These are phyloP conservation scores for Tridacna gigas DNA, from an alignment of 2,888 invertebrate species.

Conservation along the genomic window DNA sequence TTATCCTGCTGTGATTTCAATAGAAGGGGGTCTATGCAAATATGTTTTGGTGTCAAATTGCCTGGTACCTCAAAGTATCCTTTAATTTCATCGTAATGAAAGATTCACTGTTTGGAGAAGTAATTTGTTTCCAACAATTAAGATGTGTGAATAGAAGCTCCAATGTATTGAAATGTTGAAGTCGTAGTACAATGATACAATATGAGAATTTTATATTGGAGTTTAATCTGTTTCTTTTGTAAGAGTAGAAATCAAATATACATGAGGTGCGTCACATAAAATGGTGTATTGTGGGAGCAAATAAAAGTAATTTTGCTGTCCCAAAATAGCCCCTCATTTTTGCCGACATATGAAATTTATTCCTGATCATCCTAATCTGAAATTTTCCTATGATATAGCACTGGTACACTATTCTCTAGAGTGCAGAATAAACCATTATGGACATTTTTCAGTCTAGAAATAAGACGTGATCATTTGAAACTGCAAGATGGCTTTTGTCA, in stretches of 20 bases:
- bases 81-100: slow-evolving; percentile 53
- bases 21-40: slow-evolving; percentile 56
- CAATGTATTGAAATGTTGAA: slow-evolving; percentile 3
- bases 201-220: slow-evolving; percentile 20
- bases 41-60: slow-evolving; percentile 47
- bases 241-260: slow-evolving; percentile 7
- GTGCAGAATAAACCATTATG: no score
- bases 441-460: no score
- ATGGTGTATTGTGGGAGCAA: background rate
- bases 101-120: slow-evolving; percentile 40
- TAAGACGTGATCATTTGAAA: no score
- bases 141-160: slow-evolving; percentile 7
- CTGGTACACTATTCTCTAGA: no score
- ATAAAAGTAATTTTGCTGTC: background rate
- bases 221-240: slow-evolving; percentile 29
- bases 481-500: no score
- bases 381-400: no score
- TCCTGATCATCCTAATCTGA: no score
- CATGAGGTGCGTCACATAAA: background rate
- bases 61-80: slow-evolving; percentile 51
- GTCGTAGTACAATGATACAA: slow-evolving; percentile 15
- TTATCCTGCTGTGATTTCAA: slow-evolving; percentile 27
- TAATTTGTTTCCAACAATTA: slow-evolving; percentile 42
- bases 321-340: no score
- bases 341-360: no score